Evolutionary conservation across 2,797 vertebrate genomes (phyloP), one percentile per base, ranked within the genome.

Genomic region (Lepidocolaptes lacrymiger): DNA sequence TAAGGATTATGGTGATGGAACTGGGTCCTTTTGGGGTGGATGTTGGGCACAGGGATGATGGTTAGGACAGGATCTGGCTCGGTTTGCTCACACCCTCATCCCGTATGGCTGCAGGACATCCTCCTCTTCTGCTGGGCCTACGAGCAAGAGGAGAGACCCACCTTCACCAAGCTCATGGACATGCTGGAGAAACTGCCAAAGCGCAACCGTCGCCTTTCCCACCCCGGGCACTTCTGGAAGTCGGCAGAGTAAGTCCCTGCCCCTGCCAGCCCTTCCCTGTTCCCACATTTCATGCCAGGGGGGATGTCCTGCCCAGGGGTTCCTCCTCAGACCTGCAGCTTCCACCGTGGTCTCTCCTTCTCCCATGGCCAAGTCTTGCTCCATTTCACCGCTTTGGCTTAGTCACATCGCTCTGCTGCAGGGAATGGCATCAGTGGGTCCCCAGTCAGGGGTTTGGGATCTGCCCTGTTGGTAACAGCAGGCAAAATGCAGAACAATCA

Each of bases 111-210:
- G 32, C 96, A 99, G 99, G 99, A 99, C 96, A 99, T 99, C 87
- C 98, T 99, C 69, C 98, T 99, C 92, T 99, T 99, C 97, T 99
- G 99, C 97, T 99, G 99, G 99, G 98, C 99, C 16, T 98, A 98
- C 10, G 98, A 99, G 90, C 99, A 99, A 92, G 99, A 99, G 48
- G 99, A 99, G 96, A 98, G 99, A 56, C 99, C 99, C 84, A 99
- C 98, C 95, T 99, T 99, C 98, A 99, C 99, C 97, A 99, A 99
- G 97, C 98, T 99, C 96, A 99, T 99, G 98, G 99, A 99, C 96
- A 99, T 99, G 98, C 98, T 99, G 98, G 99, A 99, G 98, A 99
- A 99, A 98, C 98, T 99, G 98, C 99, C 99, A 97, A 99, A 99
- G 98, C 98, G 99, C 97, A 99, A 99, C 97, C 99, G 99, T 43